phyloP scores from a whole-genome alignment of 2,113 vertebrate species.

The Pungitius pungitius region DNA sequence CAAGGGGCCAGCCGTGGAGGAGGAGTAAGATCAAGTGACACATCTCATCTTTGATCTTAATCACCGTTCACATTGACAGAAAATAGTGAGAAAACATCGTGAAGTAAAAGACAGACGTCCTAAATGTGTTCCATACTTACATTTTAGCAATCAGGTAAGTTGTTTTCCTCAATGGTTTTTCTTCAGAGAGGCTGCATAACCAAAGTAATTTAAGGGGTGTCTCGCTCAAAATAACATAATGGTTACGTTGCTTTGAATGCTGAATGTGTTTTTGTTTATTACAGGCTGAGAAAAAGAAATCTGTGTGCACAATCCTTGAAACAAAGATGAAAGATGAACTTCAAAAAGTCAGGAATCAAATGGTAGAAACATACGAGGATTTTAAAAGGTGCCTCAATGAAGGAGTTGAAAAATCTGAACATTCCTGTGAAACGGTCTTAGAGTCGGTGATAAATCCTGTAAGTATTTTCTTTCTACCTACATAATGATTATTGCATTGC shows the following conservation, averaged over 20 bases:
- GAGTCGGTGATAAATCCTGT: not conserved
- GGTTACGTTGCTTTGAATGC: not conserved
- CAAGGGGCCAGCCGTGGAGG: conserved; percentile 1
- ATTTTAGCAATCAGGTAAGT: not conserved
- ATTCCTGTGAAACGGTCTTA: not conserved
- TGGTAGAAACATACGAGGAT: not conserved
- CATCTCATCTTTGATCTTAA: not conserved
- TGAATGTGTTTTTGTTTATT: not conserved
- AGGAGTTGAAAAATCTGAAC: conserved; percentile 34
- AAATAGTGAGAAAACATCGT: not conserved
- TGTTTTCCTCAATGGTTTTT: not conserved
- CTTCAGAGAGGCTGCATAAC: not conserved
- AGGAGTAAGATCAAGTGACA: conserved; percentile 15
- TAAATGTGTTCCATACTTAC: too few species aligned
- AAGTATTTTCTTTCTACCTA: not conserved
- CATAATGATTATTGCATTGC: not conserved
- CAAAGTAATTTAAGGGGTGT: not conserved
- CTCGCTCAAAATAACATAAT: not conserved
- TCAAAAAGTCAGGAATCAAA: not conserved
- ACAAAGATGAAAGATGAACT: not conserved
- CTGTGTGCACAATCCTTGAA: not conserved
- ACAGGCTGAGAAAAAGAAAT: not conserved
- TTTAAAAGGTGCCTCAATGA: conserved; percentile 29
- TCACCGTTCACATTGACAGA: not conserved
- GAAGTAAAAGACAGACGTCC: not conserved